These are phyloP conservation scores for Dendrolimus kikuchii DNA, from an alignment of 1,140 invertebrate species.

Conservation along the genomic window DNA sequence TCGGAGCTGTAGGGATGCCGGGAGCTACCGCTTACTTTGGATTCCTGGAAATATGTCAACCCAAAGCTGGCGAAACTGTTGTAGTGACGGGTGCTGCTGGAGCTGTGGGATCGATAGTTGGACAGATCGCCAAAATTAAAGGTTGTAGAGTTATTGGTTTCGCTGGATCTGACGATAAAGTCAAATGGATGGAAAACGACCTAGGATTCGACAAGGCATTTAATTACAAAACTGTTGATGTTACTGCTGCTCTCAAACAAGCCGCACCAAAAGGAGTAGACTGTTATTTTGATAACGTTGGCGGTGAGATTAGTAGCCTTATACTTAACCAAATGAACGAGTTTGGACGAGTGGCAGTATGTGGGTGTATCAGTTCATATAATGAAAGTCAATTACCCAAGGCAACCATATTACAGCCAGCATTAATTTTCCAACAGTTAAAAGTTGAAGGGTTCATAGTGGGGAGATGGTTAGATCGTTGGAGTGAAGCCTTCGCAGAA, in stretches of 20 bases:
- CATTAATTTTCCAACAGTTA: constrained; percentile 60
- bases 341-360: constrained; percentile 74
- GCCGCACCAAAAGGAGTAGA: constrained; percentile 77
- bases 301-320: constrained; percentile 75
- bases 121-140: constrained; percentile 83
- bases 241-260: constrained; percentile 70
- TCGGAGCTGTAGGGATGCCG: constrained; percentile 50
- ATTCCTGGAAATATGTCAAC: constrained; percentile 78
- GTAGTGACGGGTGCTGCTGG: constrained; percentile 79
- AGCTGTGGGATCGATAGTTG: constrained; percentile 81
- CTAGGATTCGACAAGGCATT: constrained; percentile 80
- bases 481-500: constrained; percentile 52
- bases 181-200: constrained; percentile 77
- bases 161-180: constrained; percentile 81
- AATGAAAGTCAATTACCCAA: constrained; percentile 50
- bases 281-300: constrained; percentile 77
- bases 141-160: constrained; percentile 82
- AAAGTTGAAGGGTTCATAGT: constrained; percentile 68
- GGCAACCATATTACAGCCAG: constrained; percentile 67
- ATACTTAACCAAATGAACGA: constrained; percentile 76
- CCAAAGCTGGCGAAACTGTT: constrained; percentile 79
- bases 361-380: constrained; percentile 74
- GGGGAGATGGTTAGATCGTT: constrained; percentile 22
- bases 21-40: constrained; percentile 82
- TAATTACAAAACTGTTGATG: constrained; percentile 80